These are phyloP conservation scores for Hermodice carunculata DNA, from an alignment of 2,888 invertebrate genomes.

Conservation along the genomic window DNA sequence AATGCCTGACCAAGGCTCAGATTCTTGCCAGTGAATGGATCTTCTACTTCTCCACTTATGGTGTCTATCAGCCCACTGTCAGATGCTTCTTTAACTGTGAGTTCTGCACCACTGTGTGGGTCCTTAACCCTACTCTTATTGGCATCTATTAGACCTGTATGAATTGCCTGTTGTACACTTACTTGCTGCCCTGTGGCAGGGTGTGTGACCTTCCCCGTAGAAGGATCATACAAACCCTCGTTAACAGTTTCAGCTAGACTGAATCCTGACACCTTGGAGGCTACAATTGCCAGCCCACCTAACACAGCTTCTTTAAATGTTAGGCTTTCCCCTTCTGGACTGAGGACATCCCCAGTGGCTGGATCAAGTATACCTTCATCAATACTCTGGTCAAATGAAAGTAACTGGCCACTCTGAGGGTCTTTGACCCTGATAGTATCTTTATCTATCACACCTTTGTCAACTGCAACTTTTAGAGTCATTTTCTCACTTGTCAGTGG, in stretches of 20 bases:
- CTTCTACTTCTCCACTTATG: constrained; percentile 13
- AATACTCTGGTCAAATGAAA: constrained; percentile 73
- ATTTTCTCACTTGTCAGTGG: constrained; percentile 82
- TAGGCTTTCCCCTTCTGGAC: constrained; percentile 54
- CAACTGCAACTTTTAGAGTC: constrained; percentile 82
- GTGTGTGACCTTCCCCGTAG: constrained; percentile 52
- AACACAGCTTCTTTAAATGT: constrained; percentile 49
- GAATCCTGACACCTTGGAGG: constrained; percentile 23
- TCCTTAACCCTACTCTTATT: constrained; percentile 20
- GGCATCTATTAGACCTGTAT: constrained; percentile 78
- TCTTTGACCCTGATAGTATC: constrained; percentile 74
- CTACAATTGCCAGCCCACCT: constrained; percentile 32
- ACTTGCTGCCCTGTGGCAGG: constrained; percentile 66
- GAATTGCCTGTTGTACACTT: constrained; percentile 85
- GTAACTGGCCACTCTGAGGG: constrained; percentile 71
- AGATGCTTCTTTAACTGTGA: constrained; percentile 80
- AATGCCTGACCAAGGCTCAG: constrained; percentile 20
- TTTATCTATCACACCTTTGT: constrained; percentile 82
- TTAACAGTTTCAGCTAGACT: constrained; percentile 61
- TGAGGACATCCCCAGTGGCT: constrained; percentile 29
- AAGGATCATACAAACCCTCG: constrained; percentile 59
- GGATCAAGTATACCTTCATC: constrained; percentile 56
- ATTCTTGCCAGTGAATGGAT: constrained; percentile 27
- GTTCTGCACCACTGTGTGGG: constrained; percentile 45
- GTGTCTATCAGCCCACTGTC: constrained; percentile 67